These are phyloP conservation scores for Theristicus caerulescens DNA, from an alignment of 2,113 vertebrate genomes.

Conservation along the genomic window DNA sequence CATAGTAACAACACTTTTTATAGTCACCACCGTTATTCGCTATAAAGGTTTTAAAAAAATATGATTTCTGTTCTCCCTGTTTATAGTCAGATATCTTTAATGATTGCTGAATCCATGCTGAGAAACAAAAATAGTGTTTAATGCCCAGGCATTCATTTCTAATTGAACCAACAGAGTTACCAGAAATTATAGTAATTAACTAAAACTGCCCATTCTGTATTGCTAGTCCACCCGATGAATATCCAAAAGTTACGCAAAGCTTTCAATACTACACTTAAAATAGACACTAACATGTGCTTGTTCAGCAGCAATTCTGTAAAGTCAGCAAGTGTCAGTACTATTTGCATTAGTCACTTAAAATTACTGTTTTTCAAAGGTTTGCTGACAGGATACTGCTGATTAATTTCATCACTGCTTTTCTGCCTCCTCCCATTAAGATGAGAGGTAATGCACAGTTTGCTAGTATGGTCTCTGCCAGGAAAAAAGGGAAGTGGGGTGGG, in stretches of 20 bases:
- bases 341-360: background rate
- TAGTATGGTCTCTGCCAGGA: background rate
- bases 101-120: background rate
- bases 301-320: background rate
- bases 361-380: slow-evolving; percentile 27
- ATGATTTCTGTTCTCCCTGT: background rate
- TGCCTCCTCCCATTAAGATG: background rate
- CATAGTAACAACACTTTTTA: background rate
- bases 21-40: background rate
- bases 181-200: background rate
- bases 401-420: slow-evolving; percentile 16
- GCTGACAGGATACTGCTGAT: background rate
- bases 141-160: background rate
- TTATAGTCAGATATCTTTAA: background rate
- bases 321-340: background rate
- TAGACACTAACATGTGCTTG: background rate
- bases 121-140: background rate
- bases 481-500: background rate
- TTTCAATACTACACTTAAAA: background rate
- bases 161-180: background rate
- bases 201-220: background rate
- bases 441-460: background rate
- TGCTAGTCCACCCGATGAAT: background rate
- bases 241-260: background rate
- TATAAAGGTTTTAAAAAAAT: background rate